These are phyloP conservation scores for Agrenia bidenticulata DNA, from an alignment of 2,888 invertebrate species.

Conservation along the genomic window DNA sequence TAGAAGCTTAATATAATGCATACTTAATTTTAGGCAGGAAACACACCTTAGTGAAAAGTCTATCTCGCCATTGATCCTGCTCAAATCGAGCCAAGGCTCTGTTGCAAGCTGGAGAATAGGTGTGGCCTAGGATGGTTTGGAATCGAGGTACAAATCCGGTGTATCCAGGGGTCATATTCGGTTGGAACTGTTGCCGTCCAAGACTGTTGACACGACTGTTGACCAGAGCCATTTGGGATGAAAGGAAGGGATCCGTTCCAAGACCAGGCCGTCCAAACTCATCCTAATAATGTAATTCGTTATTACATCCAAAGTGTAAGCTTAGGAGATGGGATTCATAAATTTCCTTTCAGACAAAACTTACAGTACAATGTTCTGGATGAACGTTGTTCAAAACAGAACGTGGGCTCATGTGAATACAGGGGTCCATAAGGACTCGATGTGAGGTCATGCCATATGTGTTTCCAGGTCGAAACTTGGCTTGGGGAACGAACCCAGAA, in stretches of 20 bases:
- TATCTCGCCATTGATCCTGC: constrained; percentile 50
- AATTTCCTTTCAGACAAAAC: not conserved
- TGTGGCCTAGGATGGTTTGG: constrained; percentile 50
- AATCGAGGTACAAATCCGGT: constrained; percentile 49
- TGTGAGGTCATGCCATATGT: constrained; percentile 50
- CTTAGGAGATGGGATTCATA: not conserved
- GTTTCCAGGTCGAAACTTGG: constrained; percentile 46
- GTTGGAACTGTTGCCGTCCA: constrained; percentile 49
- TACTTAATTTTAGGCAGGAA: not conserved
- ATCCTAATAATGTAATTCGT: too few species aligned
- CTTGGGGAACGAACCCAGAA: constrained; percentile 47
- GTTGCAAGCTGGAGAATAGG: constrained; percentile 50
- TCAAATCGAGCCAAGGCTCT: constrained; percentile 45
- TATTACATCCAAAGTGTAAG: too few species aligned
- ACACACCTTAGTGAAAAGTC: constrained; percentile 40
- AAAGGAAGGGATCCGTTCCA: constrained; percentile 38
- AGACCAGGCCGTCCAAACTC: constrained; percentile 46
- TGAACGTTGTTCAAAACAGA: constrained; percentile 46
- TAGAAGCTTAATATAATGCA: not conserved
- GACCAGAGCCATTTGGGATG: constrained; percentile 48
- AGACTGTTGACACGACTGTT: constrained; percentile 47
- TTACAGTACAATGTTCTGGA: constrained; percentile 46
- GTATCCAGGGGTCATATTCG: constrained; percentile 48
- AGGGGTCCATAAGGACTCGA: constrained; percentile 48
- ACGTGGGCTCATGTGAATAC: constrained; percentile 50